phyloP scores from a whole-genome alignment of 2,797 vertebrate species.

The Hephaestus fuliginosus region DNA sequence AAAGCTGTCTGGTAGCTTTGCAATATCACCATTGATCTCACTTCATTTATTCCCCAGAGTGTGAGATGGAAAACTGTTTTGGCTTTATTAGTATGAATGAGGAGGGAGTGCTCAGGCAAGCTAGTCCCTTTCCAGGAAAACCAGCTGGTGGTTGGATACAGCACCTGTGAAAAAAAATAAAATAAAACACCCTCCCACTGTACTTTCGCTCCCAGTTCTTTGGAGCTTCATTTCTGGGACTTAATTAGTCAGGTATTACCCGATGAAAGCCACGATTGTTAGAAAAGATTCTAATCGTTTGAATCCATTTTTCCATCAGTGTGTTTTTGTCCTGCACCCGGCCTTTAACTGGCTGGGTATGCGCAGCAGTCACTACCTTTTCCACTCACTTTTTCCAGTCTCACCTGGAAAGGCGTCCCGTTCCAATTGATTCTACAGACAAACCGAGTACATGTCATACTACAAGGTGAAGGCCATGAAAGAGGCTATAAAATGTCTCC shows the following conservation, averaged over 20 bases:
- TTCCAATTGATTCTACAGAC: constrained; percentile 32
- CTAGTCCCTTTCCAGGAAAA: constrained; percentile 35
- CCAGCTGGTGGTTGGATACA: constrained; percentile 24
- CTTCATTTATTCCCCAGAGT: constrained; percentile 33
- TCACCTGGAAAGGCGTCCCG: constrained; percentile 16
- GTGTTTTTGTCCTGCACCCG: background rate
- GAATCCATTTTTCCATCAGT: constrained; percentile 16
- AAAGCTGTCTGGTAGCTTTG: constrained; percentile 22
- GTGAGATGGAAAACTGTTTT: constrained; percentile 8
- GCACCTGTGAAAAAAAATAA: constrained; percentile 10
- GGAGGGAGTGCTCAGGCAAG: background rate
- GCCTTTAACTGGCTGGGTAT: background rate
- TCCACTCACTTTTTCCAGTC: constrained; percentile 9
- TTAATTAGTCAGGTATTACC: constrained; percentile 26
- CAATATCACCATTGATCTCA: constrained; percentile 15
- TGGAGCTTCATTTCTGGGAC: background rate
- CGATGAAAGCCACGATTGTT: background rate
- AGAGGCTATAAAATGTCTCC: constrained; percentile 3
- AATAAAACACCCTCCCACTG: background rate
- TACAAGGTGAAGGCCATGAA: background rate
- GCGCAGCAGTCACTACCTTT: background rate
- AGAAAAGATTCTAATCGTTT: constrained; percentile 23
- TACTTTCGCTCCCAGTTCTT: constrained; percentile 3
- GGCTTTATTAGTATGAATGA: constrained; percentile 30
- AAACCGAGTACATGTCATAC: background rate